phyloP scores from a whole-genome alignment of 1,140 invertebrate species.

The Pseudoatta argentina region DNA sequence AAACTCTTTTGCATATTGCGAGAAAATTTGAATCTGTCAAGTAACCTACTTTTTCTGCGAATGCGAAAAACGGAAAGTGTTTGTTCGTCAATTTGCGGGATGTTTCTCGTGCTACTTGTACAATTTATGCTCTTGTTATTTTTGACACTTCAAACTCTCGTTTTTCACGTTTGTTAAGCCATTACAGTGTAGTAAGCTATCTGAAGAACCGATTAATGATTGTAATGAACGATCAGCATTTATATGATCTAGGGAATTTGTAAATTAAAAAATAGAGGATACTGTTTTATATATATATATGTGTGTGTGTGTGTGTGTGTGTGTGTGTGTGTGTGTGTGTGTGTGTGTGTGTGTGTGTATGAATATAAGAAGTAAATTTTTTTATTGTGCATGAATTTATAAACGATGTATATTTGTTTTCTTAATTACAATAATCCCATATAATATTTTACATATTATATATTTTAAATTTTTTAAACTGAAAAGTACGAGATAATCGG shows the following conservation, averaged over 20 bases:
- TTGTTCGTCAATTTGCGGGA: background rate
- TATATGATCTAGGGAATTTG: background rate
- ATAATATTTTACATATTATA: background rate
- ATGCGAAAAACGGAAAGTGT: background rate
- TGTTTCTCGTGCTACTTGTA: background rate
- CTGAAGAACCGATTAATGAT: background rate
- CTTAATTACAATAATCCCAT: background rate
- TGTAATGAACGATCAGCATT: background rate
- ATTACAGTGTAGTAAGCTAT: background rate
- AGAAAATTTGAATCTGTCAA: slow-evolving; percentile 17
- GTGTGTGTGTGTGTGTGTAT: too few relatives aligned
- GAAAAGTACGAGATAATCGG: background rate
- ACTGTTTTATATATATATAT: too few relatives aligned
- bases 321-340: too few relatives aligned
- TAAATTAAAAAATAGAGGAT: background rate
- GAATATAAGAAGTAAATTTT: too few relatives aligned
- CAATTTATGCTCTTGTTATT: background rate
- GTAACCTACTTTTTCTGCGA: slow-evolving; percentile 8
- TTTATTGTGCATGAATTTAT: too few relatives aligned
- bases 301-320: too few relatives aligned
- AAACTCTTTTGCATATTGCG: slow-evolving; percentile 33
- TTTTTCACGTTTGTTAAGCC: background rate
- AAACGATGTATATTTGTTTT: too few relatives aligned
- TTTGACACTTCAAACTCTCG: background rate
- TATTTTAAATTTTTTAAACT: background rate